Conservation (phyloP, 2,888 invertebrate species). For the Machimus rusticus region DNA sequence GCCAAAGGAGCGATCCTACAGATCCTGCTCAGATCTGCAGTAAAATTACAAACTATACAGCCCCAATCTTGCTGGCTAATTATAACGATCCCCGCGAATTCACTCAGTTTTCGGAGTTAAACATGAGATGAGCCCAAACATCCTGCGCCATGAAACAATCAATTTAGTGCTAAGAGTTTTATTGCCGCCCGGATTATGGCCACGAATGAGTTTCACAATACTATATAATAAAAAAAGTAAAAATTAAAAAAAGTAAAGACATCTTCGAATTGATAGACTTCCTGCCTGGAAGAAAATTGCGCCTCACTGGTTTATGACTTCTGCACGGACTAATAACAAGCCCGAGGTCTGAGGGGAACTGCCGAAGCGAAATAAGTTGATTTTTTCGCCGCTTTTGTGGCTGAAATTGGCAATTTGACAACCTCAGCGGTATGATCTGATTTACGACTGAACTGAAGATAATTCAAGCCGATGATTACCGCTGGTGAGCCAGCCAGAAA, state of each 20-base stretch:
- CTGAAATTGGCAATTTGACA: slow-evolving; percentile 40
- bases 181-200: slow-evolving; percentile 10
- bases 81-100: background rate
- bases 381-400: slow-evolving; percentile 18
- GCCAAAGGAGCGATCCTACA: background rate
- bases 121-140: background rate
- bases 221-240: background rate
- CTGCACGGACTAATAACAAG: slow-evolving; percentile 18
- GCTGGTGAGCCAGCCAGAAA: background rate
- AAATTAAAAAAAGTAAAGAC: background rate
- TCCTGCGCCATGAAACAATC: slow-evolving; percentile 26
- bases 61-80: background rate
- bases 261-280: slow-evolving; percentile 25
- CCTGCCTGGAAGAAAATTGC: slow-evolving; percentile 12
- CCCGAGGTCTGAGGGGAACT: background rate
- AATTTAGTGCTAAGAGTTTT: slow-evolving; percentile 26
- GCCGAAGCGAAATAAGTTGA: background rate
- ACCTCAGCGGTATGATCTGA: slow-evolving; percentile 38
- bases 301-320: slow-evolving; percentile 21
- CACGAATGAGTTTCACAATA: background rate
- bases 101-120: background rate
- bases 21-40: background rate
- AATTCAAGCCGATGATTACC: slow-evolving; percentile 10
- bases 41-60: background rate
- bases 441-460: slow-evolving; percentile 28